Conservation (phyloP, 2,113 vertebrate species). For the Seriola quinqueradiata region DNA sequence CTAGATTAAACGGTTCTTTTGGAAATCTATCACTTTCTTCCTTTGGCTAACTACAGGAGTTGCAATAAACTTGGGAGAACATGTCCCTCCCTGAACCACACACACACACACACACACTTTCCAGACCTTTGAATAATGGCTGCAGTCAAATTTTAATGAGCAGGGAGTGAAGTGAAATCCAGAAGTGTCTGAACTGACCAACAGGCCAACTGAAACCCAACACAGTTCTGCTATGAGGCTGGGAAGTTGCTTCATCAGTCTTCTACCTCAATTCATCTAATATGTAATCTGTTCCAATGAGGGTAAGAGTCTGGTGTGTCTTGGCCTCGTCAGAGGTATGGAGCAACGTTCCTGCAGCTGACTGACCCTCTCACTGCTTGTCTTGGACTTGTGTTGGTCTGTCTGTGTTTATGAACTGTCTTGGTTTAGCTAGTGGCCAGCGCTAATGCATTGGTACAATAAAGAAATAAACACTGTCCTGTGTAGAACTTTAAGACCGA, state of each 20-base stretch:
- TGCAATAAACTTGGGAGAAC: background rate
- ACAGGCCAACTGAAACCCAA: conserved; percentile 27
- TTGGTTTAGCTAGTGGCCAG: conserved; percentile 35
- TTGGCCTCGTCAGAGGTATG: conserved; percentile 42
- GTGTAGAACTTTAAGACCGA: background rate
- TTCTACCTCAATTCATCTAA: conserved; percentile 42
- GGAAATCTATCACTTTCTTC: background rate
- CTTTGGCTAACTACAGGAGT: too few species aligned
- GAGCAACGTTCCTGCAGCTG: conserved; percentile 42
- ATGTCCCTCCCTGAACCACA: background rate
- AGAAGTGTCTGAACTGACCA: conserved; percentile 21
- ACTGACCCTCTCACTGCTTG: conserved; percentile 59
- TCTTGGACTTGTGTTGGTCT: conserved; percentile 57
- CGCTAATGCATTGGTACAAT: background rate
- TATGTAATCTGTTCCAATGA: conserved; percentile 50
- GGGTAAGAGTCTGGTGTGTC: conserved; percentile 44
- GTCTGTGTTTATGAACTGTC: conserved; percentile 68
- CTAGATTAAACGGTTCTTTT: background rate
- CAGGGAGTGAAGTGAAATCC: conserved; percentile 2
- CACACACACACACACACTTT: background rate
- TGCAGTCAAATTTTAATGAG: conserved; percentile 40
- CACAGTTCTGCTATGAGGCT: conserved; percentile 20
- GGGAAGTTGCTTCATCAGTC: conserved; percentile 50
- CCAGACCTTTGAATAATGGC: conserved; percentile 42
- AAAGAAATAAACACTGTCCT: conserved; percentile 32